phyloP scores from a whole-genome alignment of 2,888 invertebrate genomes.

The Chironomus tentans region DNA sequence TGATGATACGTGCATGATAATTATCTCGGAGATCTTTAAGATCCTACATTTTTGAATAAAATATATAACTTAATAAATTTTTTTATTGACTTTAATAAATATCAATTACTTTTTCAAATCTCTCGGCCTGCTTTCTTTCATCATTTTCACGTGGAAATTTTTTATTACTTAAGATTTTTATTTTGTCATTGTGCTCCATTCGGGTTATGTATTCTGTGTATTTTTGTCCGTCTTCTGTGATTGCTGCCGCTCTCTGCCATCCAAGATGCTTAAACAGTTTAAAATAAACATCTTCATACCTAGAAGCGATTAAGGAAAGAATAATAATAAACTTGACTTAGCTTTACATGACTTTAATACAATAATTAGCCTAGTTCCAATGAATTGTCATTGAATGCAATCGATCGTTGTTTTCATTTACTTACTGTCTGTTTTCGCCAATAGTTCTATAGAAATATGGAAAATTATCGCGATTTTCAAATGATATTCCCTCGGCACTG shows the following conservation, averaged over 20 bases:
- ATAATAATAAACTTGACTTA: no score
- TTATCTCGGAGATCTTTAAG: constrained; percentile 50
- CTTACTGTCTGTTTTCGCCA: constrained; percentile 62
- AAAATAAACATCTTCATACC: constrained; percentile 49
- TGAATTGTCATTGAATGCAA: no score
- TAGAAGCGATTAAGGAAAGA: constrained; percentile 7
- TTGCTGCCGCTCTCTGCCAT: constrained; percentile 64
- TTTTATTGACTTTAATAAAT: background rate
- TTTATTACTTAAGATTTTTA: constrained; percentile 53
- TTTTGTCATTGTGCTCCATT: constrained; percentile 49
- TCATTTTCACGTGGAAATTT: constrained; percentile 57
- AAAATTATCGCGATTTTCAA: constrained; percentile 58
- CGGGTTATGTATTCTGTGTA: constrained; percentile 67
- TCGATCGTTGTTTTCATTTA: no score
- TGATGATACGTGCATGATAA: constrained; percentile 60
- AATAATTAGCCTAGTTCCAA: no score
- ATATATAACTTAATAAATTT: background rate
- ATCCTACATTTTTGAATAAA: background rate
- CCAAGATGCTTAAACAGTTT: constrained; percentile 49
- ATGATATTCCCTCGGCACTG: constrained; percentile 66
- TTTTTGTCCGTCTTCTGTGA: constrained; percentile 72
- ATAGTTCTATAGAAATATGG: constrained; percentile 74
- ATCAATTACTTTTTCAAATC: background rate
- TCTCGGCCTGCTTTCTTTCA: constrained; percentile 31
- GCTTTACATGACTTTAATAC: no score